phyloP scores from a whole-genome alignment of 2,113 vertebrate genomes.

The Oreocharis arfaki region DNA sequence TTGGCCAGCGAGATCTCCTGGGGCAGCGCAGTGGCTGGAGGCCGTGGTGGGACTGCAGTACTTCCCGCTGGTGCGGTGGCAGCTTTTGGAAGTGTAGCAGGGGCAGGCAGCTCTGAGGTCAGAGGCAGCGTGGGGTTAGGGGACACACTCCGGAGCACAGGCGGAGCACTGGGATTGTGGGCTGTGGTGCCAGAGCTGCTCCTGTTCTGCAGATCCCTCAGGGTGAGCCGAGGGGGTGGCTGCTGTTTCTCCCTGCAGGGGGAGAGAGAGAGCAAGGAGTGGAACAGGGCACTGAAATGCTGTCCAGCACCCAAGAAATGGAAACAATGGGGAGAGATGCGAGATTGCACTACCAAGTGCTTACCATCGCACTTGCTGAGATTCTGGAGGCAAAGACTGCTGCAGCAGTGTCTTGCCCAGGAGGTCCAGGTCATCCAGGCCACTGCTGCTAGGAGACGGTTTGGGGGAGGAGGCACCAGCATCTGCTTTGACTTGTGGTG shows the following conservation, averaged over 20 bases:
- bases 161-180: slow-evolving; percentile 10
- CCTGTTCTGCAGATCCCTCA: slow-evolving; percentile 90
- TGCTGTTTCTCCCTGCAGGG: slow-evolving; percentile 86
- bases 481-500: slow-evolving; percentile 51
- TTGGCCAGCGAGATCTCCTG: slow-evolving; percentile 82
- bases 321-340: fast-evolving
- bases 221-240: slow-evolving; percentile 78
- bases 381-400: slow-evolving; percentile 90
- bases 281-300: not conserved
- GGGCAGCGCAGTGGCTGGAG: slow-evolving; percentile 14
- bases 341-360: not conserved
- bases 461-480: slow-evolving; percentile 9
- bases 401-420: slow-evolving; percentile 91
- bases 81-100: not conserved
- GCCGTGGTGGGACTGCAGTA: not conserved
- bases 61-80: not conserved
- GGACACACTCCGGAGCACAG: slow-evolving; percentile 29
- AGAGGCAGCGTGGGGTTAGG: slow-evolving; percentile 59
- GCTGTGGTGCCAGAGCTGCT: slow-evolving; percentile 39
- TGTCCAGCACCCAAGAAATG: not conserved
- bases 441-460: slow-evolving; percentile 62
- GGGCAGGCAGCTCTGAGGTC: slow-evolving; percentile 24
- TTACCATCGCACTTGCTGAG: slow-evolving; percentile 93
- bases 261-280: not conserved
- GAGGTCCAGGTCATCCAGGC: slow-evolving; percentile 88